Conservation (phyloP, 2,113 vertebrate species). For the Copsychus sechellarum region DNA sequence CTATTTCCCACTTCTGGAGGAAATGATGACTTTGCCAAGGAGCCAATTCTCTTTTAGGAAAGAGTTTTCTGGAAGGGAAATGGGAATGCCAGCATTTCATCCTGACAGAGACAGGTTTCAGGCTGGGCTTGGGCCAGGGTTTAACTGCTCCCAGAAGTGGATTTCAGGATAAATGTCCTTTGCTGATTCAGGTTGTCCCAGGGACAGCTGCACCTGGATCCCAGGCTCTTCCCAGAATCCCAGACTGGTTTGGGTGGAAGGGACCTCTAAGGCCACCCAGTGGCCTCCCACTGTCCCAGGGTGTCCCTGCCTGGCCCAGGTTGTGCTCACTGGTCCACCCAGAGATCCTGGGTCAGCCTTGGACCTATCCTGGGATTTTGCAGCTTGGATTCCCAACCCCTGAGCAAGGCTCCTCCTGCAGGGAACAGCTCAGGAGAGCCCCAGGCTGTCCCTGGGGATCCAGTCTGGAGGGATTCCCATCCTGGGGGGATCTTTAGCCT, state of each 20-base stretch:
- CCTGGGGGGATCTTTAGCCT: no score
- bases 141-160: neutral
- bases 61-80: neutral
- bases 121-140: neutral
- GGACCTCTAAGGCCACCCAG: neutral
- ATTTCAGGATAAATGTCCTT: neutral
- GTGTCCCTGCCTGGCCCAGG: neutral
- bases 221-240: neutral
- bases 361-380: accelerated
- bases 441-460: neutral
- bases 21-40: neutral
- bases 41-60: neutral
- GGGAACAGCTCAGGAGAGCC: neutral
- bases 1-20: neutral
- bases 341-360: neutral
- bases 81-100: neutral
- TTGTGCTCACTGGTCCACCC: accelerated
- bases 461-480: neutral
- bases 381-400: neutral
- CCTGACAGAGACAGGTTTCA: accelerated
- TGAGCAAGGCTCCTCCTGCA: neutral
- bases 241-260: neutral
- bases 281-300: neutral
- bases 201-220: neutral
- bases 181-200: neutral